Conservation (phyloP, 2,797 vertebrate genomes). For the Agapornis canus region DNA sequence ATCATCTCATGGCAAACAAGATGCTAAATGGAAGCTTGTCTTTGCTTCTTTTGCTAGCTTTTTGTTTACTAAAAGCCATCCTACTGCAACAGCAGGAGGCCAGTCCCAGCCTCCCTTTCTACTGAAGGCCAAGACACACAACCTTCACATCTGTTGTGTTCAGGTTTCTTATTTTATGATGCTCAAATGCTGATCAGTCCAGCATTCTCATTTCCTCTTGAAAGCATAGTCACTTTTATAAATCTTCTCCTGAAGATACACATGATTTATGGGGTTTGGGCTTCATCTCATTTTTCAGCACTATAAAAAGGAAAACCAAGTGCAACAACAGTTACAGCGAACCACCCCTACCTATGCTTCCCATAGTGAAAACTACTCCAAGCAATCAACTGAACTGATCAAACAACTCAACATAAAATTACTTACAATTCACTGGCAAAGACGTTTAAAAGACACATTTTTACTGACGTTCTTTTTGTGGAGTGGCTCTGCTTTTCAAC, state of each 20-base stretch:
- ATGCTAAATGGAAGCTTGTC: not conserved
- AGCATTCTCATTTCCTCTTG: not conserved
- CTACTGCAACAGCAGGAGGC: not conserved
- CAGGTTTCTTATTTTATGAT: not conserved
- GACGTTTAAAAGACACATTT: not conserved
- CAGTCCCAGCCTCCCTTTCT: not conserved
- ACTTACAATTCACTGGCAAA: not conserved
- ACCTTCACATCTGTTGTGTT: not conserved
- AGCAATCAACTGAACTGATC: not conserved
- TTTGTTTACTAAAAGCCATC: not conserved
- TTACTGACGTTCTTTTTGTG: not conserved
- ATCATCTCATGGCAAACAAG: not conserved
- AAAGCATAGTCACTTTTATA: not conserved
- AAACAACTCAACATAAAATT: not conserved
- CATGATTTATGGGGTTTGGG: not conserved
- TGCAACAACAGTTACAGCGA: not conserved
- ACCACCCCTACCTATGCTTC: not conserved
- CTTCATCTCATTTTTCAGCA: not conserved
- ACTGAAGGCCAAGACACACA: not conserved
- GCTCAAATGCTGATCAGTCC: not conserved
- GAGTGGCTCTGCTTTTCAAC: not conserved
- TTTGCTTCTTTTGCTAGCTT: not conserved
- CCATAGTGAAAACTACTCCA: not conserved
- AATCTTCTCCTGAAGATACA: not conserved
- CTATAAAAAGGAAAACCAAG: not conserved